phyloP scores from a whole-genome alignment of 2,113 vertebrate genomes.

The Girardinichthys multiradiatus region DNA sequence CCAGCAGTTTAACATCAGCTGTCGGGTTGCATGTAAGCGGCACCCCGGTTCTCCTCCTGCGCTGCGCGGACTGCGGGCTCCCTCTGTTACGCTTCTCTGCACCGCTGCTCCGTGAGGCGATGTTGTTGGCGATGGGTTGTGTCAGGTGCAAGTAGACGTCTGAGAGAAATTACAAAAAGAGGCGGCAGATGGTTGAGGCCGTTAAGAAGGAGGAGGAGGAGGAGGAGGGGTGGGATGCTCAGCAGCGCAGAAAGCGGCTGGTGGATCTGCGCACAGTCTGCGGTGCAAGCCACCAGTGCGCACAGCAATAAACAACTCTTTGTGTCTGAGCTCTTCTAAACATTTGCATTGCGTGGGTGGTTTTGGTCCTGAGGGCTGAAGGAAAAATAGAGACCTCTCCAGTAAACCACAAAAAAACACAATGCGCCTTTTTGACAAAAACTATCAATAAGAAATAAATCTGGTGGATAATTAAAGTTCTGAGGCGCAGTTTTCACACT shows the following conservation, averaged over 20 bases:
- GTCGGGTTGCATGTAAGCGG: slow-evolving; percentile 12
- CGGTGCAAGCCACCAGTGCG: slow-evolving; percentile 10
- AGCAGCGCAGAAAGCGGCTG: slow-evolving; percentile 6
- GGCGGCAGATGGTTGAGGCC: slow-evolving; percentile 57
- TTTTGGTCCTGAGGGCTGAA: neutral
- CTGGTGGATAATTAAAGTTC: neutral
- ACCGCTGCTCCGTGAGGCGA: slow-evolving; percentile 17
- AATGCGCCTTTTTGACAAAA: neutral
- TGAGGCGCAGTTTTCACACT: neutral
- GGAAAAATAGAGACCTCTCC: neutral
- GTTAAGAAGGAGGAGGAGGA: slow-evolving; percentile 14
- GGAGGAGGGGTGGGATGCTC: slow-evolving; percentile 10
- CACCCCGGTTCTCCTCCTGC: neutral
- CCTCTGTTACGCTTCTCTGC: slow-evolving; percentile 5
- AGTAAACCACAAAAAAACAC: neutral
- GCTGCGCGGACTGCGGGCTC: slow-evolving; percentile 1
- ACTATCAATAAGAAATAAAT: neutral
- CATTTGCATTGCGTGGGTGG: neutral
- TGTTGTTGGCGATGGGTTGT: slow-evolving; percentile 10
- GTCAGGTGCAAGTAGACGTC: slow-evolving; percentile 32
- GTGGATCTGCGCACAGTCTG: slow-evolving; percentile 26
- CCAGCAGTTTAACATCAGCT: slow-evolving; percentile 38
- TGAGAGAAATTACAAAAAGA: slow-evolving; percentile 41
- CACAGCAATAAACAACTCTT: slow-evolving; percentile 5
- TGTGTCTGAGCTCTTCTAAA: neutral